Conservation (phyloP, 1,140 invertebrate genomes). For the Cyrtorhinus lividipennis region DNA sequence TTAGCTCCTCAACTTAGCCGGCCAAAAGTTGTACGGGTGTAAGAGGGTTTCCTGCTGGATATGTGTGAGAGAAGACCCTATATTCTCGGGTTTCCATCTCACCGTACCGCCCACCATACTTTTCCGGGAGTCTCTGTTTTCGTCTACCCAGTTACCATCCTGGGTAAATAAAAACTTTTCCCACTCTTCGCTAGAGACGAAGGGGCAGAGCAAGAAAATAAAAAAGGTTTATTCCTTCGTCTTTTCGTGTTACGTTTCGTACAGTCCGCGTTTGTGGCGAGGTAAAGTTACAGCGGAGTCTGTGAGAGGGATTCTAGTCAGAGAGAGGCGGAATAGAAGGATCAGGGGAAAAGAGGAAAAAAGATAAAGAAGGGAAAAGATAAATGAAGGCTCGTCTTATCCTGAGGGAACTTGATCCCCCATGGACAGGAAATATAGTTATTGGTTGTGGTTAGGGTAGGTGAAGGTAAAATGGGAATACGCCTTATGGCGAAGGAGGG, state of each 20-base stretch:
- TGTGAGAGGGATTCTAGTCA: too few species aligned
- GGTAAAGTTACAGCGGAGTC: too few species aligned
- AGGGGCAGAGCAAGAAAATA: background rate
- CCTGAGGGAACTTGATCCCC: background rate
- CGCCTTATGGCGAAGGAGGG: background rate
- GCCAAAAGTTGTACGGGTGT: too few species aligned
- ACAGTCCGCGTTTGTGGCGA: background rate
- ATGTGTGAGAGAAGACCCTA: too few species aligned
- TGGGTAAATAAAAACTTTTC: background rate
- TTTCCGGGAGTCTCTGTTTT: too few species aligned
- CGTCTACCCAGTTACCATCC: too few species aligned
- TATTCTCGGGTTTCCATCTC: too few species aligned
- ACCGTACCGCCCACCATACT: too few species aligned
- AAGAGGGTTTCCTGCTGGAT: too few species aligned
- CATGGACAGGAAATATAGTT: conserved; percentile 6
- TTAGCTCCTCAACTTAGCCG: too few species aligned
- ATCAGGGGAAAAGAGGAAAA: background rate
- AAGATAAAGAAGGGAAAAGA: conserved; percentile 1
- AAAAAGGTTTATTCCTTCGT: background rate
- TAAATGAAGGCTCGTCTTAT: background rate
- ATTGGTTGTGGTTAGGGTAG: background rate
- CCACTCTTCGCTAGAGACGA: background rate
- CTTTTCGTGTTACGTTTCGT: background rate
- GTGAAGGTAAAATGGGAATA: background rate
- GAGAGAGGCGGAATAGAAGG: too few species aligned